A percentile compares a stretch with the other conserved stretches of the same genome.
Evolutionary conservation across 2,888 invertebrate genomes (phyloP).

Genomic region (Lithophane ornitopus): DNA sequence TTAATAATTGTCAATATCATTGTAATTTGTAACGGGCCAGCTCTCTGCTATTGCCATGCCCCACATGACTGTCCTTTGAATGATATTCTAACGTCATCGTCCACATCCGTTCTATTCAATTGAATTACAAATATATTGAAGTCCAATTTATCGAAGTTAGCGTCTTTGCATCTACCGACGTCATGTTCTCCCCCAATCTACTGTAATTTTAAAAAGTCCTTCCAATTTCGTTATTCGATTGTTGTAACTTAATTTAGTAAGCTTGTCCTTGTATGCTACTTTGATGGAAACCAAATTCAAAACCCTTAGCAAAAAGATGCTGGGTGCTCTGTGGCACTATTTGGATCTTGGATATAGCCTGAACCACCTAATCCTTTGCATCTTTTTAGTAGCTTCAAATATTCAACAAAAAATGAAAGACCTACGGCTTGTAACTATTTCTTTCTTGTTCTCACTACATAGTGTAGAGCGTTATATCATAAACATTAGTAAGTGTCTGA

Average conservation of each 20-base stretch:
- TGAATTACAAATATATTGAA: conserved; percentile 66
- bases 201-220: not conserved
- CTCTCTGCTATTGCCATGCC: conserved; percentile 55
- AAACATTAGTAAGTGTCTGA: conserved; percentile 17
- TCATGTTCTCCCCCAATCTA: conserved; percentile 29
- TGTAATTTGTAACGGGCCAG: conserved; percentile 53
- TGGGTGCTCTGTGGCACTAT: not conserved
- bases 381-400: not conserved
- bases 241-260: not conserved
- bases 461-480: conserved; percentile 10
- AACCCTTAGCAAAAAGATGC: not conserved
- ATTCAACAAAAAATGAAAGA: not conserved
- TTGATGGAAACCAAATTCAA: not conserved
- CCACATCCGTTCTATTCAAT: conserved; percentile 60
- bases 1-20: conserved; percentile 49
- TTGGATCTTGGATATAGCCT: not conserved
- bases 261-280: not conserved
- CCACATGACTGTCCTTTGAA: conserved; percentile 53
- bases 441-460: not conserved
- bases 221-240: conserved; percentile 1
- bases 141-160: conserved; percentile 50
- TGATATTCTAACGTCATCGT: conserved; percentile 60
- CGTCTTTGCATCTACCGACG: conserved; percentile 35
- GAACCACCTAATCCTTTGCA: not conserved
- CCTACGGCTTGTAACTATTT: not conserved